Base-by-base conservation (phyloP, 2,888 invertebrate genomes). In the Tipula unca region DNA sequence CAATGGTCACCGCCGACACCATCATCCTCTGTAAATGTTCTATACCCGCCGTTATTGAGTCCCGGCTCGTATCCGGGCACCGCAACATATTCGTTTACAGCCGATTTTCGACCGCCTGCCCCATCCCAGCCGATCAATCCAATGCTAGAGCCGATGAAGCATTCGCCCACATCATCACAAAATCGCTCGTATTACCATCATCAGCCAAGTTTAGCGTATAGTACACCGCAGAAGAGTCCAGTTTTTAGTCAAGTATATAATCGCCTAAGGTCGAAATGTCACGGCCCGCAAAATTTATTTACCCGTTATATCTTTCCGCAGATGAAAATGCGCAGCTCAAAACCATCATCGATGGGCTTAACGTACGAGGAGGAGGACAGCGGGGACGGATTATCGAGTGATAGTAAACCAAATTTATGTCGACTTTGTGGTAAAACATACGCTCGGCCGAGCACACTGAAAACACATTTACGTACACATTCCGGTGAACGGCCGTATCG, bases 401-500 rank as follows among this genome's bases (percentile, higher is more conserved):
- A 94, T 87, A 93, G 94, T 88, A 95, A 96, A 89, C 96, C 96
- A 0, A 98, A 98, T 90, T 93, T 98, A 54, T 99, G 98, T 89
- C 93, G 97, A 35, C 96, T 98, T 87, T 99, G 98, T 90, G 98
- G 98, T 88, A 99, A 99, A 92, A 98, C 98, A 0, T 97, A 99
- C 91, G 99, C 99, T 0, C 92, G 99, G 3, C 99, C 99, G 0
- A 98, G 97, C 91, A 99, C 99, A 0, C 92, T 99, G 87, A 99
- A 99, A 92, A 99, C 99, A 0, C 99, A 99, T 91, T 93, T 99
- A 86, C 93, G 99, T 85, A 99, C 99, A 0, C 99, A 99, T 90
- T 97, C 97, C 2, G 99, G 99, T 0, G 99, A 99, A 90, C 94
- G 98, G 88, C 91, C 91, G 1, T 91, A 90, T 86, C 89, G 89